phyloP scores from a whole-genome alignment of 2,888 invertebrate species.

The Petrophora chlorosata region DNA sequence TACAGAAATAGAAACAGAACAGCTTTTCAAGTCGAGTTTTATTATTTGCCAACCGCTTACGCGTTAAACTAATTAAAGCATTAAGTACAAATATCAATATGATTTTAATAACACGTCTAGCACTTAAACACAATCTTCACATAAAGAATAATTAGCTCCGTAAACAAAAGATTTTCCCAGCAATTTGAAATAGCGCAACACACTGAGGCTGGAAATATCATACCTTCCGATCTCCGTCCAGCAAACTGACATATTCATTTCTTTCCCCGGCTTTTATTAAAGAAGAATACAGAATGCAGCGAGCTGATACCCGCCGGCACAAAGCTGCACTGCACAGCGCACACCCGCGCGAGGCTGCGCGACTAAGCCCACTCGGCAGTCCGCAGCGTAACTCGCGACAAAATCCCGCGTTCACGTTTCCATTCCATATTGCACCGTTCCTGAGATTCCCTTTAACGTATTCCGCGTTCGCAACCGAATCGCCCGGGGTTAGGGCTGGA shows the following conservation, averaged over 20 bases:
- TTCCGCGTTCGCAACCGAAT: slow-evolving; percentile 62
- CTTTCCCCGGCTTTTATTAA: slow-evolving; percentile 55
- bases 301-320: slow-evolving; percentile 51
- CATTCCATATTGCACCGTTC: slow-evolving; percentile 64
- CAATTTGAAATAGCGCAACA: slow-evolving; percentile 19
- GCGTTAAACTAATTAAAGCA: too few relatives aligned
- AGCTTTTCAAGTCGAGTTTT: too few relatives aligned
- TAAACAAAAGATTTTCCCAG: slow-evolving; percentile 11
- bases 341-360: slow-evolving; percentile 42
- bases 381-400: slow-evolving; percentile 65
- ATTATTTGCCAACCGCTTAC: too few relatives aligned
- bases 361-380: slow-evolving; percentile 62
- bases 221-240: slow-evolving; percentile 29
- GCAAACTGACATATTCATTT: slow-evolving; percentile 52
- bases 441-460: slow-evolving; percentile 64
- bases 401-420: slow-evolving; percentile 71
- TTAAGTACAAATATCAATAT: too few relatives aligned
- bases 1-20: too few relatives aligned
- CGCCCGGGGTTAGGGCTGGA: slow-evolving; percentile 53
- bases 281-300: slow-evolving; percentile 60
- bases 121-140: neutral
- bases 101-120: too few relatives aligned
- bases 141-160: slow-evolving; percentile 1
- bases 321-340: slow-evolving; percentile 50
- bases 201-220: slow-evolving; percentile 27